A percentile compares a stretch with the other conserved stretches of the same genome.
Evolutionary conservation across 2,113 vertebrate species (phyloP).

Genomic region (Todiramphus chloris): DNA sequence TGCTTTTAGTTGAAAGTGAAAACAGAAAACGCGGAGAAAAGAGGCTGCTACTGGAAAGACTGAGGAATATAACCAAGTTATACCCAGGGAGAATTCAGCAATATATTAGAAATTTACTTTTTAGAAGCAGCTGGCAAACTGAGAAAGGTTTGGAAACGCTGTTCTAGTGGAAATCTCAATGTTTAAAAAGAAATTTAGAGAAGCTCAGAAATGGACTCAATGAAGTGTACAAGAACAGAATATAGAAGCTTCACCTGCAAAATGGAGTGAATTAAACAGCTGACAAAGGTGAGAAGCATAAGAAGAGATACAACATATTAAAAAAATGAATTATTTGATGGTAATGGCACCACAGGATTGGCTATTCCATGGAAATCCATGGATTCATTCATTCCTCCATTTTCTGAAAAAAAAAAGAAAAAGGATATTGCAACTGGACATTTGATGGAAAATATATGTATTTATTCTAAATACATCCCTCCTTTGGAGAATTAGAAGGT

Average conservation of each 20-base stretch:
- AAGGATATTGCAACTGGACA: background rate
- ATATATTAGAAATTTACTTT: background rate
- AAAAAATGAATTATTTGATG: background rate
- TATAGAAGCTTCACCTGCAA: background rate
- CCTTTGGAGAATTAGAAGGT: background rate
- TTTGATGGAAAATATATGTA: background rate
- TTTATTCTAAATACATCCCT: background rate
- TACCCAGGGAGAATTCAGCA: background rate
- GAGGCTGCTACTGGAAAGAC: background rate
- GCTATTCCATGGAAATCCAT: background rate
- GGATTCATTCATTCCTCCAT: too few relatives aligned
- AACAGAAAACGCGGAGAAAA: background rate
- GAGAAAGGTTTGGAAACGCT: fast-evolving
- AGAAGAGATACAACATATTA: background rate
- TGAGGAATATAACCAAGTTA: background rate
- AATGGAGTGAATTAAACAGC: background rate
- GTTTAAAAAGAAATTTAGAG: background rate
- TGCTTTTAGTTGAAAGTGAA: background rate
- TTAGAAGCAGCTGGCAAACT: background rate
- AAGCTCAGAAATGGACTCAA: background rate
- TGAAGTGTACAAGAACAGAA: background rate
- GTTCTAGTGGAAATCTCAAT: background rate
- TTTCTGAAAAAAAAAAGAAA: background rate
- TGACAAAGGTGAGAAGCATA: background rate
- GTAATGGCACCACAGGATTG: background rate